Conservation (phyloP, 2,797 vertebrate genomes). For the Bovichtus variegatus region DNA sequence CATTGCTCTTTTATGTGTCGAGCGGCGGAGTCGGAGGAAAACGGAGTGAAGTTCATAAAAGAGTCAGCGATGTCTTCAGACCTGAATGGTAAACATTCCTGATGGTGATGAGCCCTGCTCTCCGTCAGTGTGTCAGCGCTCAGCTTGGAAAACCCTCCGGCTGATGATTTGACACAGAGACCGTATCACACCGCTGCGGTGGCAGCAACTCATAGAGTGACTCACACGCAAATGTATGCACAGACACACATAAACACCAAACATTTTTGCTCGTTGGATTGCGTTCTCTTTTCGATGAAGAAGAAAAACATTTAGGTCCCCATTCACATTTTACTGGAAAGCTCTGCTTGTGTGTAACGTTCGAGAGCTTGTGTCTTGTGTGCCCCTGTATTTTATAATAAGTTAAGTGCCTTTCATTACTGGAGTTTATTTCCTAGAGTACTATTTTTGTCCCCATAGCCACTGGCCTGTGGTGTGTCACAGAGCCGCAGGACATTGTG, state of each 20-base stretch:
- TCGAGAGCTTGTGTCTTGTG: background rate
- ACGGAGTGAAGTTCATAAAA: constrained; percentile 42
- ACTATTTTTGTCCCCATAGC: constrained; percentile 47
- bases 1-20: background rate
- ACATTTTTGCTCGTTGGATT: background rate
- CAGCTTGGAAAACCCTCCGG: constrained; percentile 44
- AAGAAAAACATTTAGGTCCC: background rate
- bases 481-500: constrained; percentile 30
- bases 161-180: constrained; percentile 46
- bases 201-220: constrained; percentile 1
- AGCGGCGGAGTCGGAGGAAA: constrained; percentile 5
- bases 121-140: constrained; percentile 40
- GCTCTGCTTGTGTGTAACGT: background rate
- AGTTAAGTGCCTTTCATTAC: constrained; percentile 19
- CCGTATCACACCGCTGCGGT: constrained; percentile 13
- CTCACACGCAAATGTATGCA: constrained; percentile 5
- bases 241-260: constrained; percentile 11
- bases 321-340: constrained; percentile 13
- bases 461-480: constrained; percentile 28
- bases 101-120: constrained; percentile 7
- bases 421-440: constrained; percentile 29
- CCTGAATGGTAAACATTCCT: too few relatives aligned
- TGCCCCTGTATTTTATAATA: background rate
- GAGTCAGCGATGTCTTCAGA: constrained; percentile 33
- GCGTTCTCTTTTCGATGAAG: constrained; percentile 2